These are phyloP conservation scores for Centroberyx gerrardi DNA, from an alignment of 2,797 vertebrate species.

Conservation along the genomic window DNA sequence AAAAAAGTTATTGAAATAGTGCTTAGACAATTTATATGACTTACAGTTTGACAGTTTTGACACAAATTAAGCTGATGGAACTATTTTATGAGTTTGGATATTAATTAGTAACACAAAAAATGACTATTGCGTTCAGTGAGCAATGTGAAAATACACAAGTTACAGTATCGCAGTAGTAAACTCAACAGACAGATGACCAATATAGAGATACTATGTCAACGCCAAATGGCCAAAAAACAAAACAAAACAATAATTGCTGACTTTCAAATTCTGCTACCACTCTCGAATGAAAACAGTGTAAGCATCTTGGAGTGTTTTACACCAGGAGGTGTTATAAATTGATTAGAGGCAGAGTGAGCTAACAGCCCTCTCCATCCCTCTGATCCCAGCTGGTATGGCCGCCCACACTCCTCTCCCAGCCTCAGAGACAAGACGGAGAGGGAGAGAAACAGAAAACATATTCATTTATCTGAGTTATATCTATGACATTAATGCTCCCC, in stretches of 20 bases:
- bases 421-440: constrained; percentile 78
- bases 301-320: constrained; percentile 75
- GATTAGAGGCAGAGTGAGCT: constrained; percentile 81
- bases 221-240: constrained; percentile 52
- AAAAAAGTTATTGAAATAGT: neutral
- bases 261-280: constrained; percentile 69
- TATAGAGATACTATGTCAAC: constrained; percentile 59
- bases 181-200: constrained; percentile 49
- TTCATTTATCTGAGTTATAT: constrained; percentile 75
- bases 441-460: constrained; percentile 68
- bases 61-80: neutral
- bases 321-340: constrained; percentile 80
- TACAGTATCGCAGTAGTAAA: constrained; percentile 50
- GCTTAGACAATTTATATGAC: neutral
- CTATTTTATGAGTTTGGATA: neutral
- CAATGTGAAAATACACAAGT: constrained; percentile 39
- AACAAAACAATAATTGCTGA: constrained; percentile 64
- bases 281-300: constrained; percentile 62
- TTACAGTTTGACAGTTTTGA: constrained; percentile 25
- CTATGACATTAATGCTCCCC: constrained; percentile 60
- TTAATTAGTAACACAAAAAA: constrained; percentile 13
- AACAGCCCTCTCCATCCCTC: constrained; percentile 82
- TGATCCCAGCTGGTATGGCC: constrained; percentile 84
- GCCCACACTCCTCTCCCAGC: constrained; percentile 82
- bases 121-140: neutral